Conservation (phyloP, 2,888 invertebrate genomes). For the Calameuta idolon region DNA sequence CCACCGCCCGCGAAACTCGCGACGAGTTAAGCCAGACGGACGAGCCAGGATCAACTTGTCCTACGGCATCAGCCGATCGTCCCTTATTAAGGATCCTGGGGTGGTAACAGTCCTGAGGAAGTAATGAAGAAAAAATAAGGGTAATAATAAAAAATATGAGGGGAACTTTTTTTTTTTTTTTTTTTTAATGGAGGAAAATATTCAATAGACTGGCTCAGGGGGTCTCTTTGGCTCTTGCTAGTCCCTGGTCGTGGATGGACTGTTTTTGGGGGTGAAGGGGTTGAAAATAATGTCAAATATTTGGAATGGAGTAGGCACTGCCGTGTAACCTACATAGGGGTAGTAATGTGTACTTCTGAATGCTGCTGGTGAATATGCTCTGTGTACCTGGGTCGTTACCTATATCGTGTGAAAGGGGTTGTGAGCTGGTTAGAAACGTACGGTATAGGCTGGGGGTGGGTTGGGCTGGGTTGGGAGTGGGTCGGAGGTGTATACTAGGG, state of each 20-base stretch:
- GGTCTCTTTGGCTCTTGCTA: neutral
- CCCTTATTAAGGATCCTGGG: neutral
- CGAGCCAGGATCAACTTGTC: constrained; percentile 2
- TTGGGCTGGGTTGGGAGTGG: too few species aligned
- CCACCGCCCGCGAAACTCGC: neutral
- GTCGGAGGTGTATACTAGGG: too few species aligned
- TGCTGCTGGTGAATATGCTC: neutral
- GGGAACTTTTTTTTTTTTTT: neutral
- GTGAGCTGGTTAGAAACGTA: neutral
- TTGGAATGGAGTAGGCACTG: constrained; percentile 31
- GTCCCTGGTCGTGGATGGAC: neutral
- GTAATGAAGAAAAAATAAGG: neutral
- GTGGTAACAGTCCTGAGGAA: neutral
- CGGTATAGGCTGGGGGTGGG: neutral
- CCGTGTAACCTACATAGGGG: constrained; percentile 37
- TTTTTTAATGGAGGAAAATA: too few species aligned
- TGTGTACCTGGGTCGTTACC: neutral
- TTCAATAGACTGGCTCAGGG: neutral
- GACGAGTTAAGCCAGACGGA: constrained; percentile 10
- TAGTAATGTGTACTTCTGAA: neutral
- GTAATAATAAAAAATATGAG: neutral
- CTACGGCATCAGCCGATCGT: neutral
- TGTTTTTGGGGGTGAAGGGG: neutral
- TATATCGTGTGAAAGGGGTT: neutral
- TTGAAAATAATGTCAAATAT: constrained; percentile 35